phyloP scores from a whole-genome alignment of 2,888 invertebrate genomes.

The Drosophila antonietae region DNA sequence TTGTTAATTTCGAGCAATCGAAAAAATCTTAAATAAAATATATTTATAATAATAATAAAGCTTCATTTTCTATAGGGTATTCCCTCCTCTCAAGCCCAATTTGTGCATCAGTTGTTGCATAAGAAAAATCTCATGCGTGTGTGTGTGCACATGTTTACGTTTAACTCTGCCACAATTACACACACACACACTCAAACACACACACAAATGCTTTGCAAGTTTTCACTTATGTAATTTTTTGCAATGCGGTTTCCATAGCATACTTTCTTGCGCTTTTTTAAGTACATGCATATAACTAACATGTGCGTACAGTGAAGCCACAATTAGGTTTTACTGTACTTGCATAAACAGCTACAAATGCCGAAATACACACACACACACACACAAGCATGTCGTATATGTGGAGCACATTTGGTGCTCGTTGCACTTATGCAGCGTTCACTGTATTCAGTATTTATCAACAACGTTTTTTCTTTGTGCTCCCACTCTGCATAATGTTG shows the following conservation, averaged over 20 bases:
- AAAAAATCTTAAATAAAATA: background rate
- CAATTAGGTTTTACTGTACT: conserved; percentile 1
- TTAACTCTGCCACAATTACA: conserved; percentile 33
- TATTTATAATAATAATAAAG: background rate
- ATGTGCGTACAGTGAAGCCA: conserved; percentile 14
- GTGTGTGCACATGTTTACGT: conserved; percentile 19
- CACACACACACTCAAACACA: conserved; percentile 7
- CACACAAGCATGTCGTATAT: background rate
- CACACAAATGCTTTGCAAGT: conserved; percentile 30
- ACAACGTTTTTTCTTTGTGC: conserved; percentile 2
- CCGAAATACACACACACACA: background rate
- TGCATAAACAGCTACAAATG: background rate
- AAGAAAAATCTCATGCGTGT: conserved; percentile 24
- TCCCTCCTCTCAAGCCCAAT: conserved; percentile 4
- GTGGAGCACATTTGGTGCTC: background rate
- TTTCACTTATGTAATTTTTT: conserved; percentile 66
- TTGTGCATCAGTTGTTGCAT: conserved; percentile 31
- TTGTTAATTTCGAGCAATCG: background rate
- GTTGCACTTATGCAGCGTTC: conserved; percentile 4
- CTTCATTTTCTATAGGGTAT: conserved; percentile 12
- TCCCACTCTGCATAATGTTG: conserved; percentile 24
- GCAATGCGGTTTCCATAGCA: conserved; percentile 61
- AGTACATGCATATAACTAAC: conserved; percentile 4
- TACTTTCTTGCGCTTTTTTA: conserved; percentile 37
- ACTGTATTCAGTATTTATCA: conserved; percentile 26